These are phyloP conservation scores for Tyrophagus putrescentiae DNA, from an alignment of 1,140 invertebrate genomes.

Conservation along the genomic window DNA sequence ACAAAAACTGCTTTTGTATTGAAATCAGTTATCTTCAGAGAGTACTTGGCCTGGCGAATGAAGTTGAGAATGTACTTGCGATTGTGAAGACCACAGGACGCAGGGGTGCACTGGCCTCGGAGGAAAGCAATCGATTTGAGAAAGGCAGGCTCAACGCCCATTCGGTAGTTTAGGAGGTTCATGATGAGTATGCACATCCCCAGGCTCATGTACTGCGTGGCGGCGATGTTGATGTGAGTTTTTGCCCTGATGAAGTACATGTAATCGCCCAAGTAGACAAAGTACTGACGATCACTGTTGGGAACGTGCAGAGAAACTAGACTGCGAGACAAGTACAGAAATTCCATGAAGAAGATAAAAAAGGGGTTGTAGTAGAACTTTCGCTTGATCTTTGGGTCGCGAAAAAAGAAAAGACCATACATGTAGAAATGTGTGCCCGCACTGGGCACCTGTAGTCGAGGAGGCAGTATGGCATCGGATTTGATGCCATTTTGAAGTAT, in stretches of 20 bases:
- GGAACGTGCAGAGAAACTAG: background rate
- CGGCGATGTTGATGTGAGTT: constrained; percentile 5
- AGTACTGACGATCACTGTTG: background rate
- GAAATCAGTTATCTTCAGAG: background rate
- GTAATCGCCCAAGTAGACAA: constrained; percentile 4
- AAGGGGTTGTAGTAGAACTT: constrained; percentile 4
- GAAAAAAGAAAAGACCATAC: background rate
- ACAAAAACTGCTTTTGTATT: background rate
- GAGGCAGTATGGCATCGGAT: background rate
- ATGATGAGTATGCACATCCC: background rate
- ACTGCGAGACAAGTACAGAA: background rate
- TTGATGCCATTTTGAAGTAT: background rate
- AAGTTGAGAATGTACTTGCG: background rate
- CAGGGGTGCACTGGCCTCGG: background rate
- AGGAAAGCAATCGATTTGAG: constrained; percentile 1
- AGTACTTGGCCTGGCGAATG: background rate
- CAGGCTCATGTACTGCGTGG: background rate
- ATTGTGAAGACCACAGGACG: background rate
- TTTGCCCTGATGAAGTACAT: constrained; percentile 6
- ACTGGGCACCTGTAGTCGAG: background rate
- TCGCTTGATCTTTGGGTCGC: background rate
- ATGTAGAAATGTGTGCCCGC: background rate
- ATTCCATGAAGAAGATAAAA: constrained; percentile 3
- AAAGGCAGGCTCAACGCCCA: background rate
- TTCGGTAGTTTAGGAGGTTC: background rate